Conservation (phyloP, 1,140 invertebrate species). For the Drosophila ercepeae region DNA sequence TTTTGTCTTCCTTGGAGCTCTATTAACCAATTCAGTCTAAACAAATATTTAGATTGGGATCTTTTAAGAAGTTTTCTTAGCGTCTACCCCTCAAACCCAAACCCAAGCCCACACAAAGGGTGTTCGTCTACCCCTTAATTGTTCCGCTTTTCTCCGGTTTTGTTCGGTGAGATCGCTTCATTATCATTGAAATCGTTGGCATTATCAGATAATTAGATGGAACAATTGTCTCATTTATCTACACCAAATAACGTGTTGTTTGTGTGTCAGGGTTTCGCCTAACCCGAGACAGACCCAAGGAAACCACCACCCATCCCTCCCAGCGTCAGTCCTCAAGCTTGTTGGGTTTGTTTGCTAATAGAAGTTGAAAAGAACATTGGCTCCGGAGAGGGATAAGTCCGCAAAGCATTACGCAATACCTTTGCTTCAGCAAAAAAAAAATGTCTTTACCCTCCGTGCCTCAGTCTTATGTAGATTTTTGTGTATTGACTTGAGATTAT, state of each 20-base stretch:
- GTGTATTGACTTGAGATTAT: slow-evolving; percentile 66
- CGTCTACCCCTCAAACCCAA: neutral
- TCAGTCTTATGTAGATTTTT: slow-evolving; percentile 41
- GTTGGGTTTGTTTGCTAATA: slow-evolving; percentile 75
- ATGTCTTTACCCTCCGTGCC: slow-evolving; percentile 23
- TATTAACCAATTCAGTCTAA: slow-evolving; percentile 36
- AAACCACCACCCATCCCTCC: neutral
- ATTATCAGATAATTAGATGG: slow-evolving; percentile 52
- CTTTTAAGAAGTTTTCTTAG: neutral
- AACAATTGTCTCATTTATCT: slow-evolving; percentile 57
- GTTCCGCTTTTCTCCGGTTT: slow-evolving; percentile 11
- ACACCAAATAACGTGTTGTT: slow-evolving; percentile 53
- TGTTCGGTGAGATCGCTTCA: slow-evolving; percentile 41
- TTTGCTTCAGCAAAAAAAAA: slow-evolving; percentile 28
- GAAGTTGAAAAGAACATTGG: slow-evolving; percentile 74
- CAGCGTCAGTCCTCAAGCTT: slow-evolving; percentile 5
- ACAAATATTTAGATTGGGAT: slow-evolving; percentile 45
- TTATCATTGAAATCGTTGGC: slow-evolving; percentile 49
- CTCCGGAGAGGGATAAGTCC: slow-evolving; percentile 37
- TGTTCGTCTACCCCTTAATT: slow-evolving; percentile 16
- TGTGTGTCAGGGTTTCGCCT: slow-evolving; percentile 25
- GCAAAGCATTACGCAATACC: slow-evolving; percentile 31
- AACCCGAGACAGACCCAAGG: slow-evolving; percentile 22
- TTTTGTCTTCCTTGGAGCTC: slow-evolving; percentile 12
- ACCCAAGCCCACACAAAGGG: slow-evolving; percentile 2